Evolutionary conservation across 2,113 vertebrate species (phyloP).

Genomic region (Daboia siamensis): DNA sequence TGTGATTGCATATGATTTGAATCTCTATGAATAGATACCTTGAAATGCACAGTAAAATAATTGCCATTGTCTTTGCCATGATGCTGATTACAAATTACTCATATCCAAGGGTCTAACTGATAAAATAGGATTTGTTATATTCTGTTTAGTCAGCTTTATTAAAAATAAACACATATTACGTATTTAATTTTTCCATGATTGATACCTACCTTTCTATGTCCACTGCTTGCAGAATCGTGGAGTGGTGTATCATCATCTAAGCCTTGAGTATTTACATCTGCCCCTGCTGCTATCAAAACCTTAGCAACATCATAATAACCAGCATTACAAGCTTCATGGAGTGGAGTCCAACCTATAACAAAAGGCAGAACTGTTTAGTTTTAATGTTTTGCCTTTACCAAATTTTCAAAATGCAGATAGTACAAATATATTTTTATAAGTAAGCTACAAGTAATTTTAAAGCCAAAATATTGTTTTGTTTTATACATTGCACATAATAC

Average conservation of each 20-base stretch:
- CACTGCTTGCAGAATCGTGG: constrained; percentile 96
- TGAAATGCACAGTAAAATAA: background rate
- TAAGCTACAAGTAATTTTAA: background rate
- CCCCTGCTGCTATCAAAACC: constrained; percentile 91
- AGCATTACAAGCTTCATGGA: constrained; percentile 97
- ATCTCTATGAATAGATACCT: background rate
- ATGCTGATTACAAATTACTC: background rate
- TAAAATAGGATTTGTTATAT: background rate
- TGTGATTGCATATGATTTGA: background rate
- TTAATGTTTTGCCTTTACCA: background rate
- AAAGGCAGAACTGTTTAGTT: constrained; percentile 22
- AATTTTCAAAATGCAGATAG: background rate
- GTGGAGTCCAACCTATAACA: constrained; percentile 89
- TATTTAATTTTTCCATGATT: background rate
- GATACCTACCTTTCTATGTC: constrained; percentile 89
- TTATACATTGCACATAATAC: background rate
- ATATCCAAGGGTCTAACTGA: background rate
- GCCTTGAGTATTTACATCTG: constrained; percentile 96
- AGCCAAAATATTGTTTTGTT: background rate
- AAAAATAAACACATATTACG: background rate
- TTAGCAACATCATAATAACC: constrained; percentile 97
- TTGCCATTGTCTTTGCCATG: background rate
- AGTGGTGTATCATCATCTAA: constrained; percentile 97
- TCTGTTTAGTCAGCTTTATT: background rate
- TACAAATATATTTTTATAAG: background rate